A percentile compares a stretch with the other conserved stretches of the same genome.
Conservation (phyloP, 2,113 vertebrate species). For the Pycnonotus jocosus region DNA sequence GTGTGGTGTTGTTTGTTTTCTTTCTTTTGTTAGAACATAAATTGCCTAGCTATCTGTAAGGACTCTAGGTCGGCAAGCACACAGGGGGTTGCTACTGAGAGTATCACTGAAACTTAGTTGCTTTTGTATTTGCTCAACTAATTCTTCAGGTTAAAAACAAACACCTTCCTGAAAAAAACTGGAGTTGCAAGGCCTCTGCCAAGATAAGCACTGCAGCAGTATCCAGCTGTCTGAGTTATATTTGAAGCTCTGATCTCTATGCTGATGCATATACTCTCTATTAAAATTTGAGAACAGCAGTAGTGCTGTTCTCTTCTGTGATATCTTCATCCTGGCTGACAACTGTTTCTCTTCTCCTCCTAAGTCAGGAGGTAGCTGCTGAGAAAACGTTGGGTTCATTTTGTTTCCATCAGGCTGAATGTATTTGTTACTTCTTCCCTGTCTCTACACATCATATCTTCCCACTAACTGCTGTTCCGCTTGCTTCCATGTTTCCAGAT, state of each 20-base stretch:
- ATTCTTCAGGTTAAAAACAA: not conserved
- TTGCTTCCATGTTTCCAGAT: not conserved
- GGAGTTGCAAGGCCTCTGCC: not conserved
- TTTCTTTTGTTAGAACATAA: not conserved
- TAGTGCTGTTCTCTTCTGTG: not conserved
- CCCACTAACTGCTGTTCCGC: not conserved
- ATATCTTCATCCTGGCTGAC: not conserved
- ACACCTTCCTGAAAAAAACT: not conserved
- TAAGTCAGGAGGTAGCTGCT: not conserved
- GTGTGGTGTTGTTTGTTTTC: accelerated
- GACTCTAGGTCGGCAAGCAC: not conserved
- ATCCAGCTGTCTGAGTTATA: not conserved
- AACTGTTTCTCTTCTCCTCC: not conserved
- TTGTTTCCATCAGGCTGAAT: not conserved
- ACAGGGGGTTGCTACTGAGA: not conserved
- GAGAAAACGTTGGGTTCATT: not conserved
- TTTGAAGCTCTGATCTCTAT: not conserved
- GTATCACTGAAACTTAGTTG: not conserved
- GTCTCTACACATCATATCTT: not conserved
- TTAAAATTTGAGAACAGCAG: not conserved
- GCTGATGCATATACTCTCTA: not conserved
- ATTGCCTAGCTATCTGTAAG: not conserved
- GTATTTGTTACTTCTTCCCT: not conserved
- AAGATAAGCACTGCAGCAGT: not conserved
- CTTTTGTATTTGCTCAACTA: not conserved